Base-by-base conservation (phyloP, 2,113 vertebrate species). In the Solea senegalensis region DNA sequence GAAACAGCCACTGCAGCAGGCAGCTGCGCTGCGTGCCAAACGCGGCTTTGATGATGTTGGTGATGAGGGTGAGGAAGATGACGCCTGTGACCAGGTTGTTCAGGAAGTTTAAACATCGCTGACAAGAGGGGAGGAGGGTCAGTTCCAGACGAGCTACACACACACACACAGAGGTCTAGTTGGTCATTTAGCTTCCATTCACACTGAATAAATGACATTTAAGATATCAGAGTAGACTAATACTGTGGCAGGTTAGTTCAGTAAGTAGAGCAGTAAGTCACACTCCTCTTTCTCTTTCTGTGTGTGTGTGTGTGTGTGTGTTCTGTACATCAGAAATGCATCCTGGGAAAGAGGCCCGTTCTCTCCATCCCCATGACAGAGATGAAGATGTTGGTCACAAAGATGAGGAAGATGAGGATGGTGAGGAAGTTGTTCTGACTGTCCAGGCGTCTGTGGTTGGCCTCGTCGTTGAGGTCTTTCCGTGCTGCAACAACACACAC, bases 301-400 rank as follows among this genome's bases (percentile, higher is more conserved):
- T 59, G n/a, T 63, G 34, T 68, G 14, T 16, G 16, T 45, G 45
- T 62, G 26, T 48, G 56, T 62, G 49, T 44, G 26, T 16, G 3
- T 34, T 57, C 41, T 49, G 75, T 76, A 50, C 21, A 0, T 69
- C 53, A 67, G 68, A 85, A 89, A 73, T 90, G 92, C 70, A 91
- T 84, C 70, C 86, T 81, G 43, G 94, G 88, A 87, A 94, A 94
- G 39, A 95, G 92, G 27, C 94, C 95, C 0, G 94, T 93, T 85
- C 95, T 95, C 74, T 96, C 95, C 76, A 96, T 95, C 9, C 96
- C 96, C 0, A 98, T 95, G 8, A 95, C 95, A 0, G 95, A 94
- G 89, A 98, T 97, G 88, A 96, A 96, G 88, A 97, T 90, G 69
- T 96, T 98, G 92, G 95, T 82, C 76, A 97, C 86, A 50, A 96